phyloP scores from a whole-genome alignment of 2,113 vertebrate species.

The Mastomys natalensis region DNA sequence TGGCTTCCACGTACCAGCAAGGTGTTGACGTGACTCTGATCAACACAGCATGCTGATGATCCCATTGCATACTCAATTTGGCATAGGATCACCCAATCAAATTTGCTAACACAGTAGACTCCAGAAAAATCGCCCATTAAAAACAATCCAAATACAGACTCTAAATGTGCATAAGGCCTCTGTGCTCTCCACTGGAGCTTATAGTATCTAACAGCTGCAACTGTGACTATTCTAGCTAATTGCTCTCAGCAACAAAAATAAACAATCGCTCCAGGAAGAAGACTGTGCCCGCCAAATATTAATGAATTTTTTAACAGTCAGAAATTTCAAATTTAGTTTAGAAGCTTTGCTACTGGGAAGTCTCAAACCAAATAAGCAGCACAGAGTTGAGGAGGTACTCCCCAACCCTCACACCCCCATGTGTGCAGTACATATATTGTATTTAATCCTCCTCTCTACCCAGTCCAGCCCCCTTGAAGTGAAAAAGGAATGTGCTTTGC shows the following conservation, averaged over 20 bases:
- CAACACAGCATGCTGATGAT: conserved; percentile 25
- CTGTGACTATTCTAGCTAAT: conserved; percentile 84
- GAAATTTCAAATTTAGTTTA: conserved; percentile 68
- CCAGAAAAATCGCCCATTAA: conserved; percentile 69
- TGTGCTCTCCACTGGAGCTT: conserved; percentile 79
- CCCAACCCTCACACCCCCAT: neutral
- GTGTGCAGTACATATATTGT: neutral
- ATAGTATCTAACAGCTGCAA: conserved; percentile 84
- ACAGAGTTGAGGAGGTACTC: neutral
- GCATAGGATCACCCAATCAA: conserved; percentile 50
- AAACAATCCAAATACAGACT: conserved; percentile 70
- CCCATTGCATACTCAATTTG: conserved; percentile 50
- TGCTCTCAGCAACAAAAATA: conserved; percentile 84
- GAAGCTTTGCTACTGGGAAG: conserved; percentile 51
- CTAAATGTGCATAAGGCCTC: conserved; percentile 72
- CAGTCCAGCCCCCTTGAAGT: neutral
- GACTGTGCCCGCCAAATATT: conserved; percentile 83
- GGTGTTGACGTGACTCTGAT: conserved; percentile 43
- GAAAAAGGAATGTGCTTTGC: conserved; percentile 65
- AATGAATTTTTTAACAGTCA: conserved; percentile 81
- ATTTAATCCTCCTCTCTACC: neutral
- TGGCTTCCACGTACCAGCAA: conserved; percentile 25
- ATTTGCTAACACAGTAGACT: conserved; percentile 60
- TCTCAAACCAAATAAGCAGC: conserved; percentile 49
- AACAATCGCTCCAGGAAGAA: conserved; percentile 83